phyloP scores from a whole-genome alignment of 2,113 vertebrate genomes.

The Crotalus viridis region DNA sequence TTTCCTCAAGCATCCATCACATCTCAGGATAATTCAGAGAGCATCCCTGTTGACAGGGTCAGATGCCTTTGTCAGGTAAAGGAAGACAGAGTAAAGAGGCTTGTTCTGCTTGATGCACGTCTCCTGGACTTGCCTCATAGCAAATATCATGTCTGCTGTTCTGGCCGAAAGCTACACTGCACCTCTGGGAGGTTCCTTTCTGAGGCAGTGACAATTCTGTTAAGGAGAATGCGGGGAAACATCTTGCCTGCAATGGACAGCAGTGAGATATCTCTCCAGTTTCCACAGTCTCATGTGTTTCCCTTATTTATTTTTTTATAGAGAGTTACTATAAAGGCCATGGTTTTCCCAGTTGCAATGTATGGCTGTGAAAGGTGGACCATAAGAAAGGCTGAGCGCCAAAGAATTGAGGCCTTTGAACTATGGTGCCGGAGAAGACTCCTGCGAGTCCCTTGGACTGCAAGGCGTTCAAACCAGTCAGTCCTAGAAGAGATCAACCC shows the following conservation, averaged over 20 bases:
- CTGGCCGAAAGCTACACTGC: not conserved
- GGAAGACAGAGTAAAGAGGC: not conserved
- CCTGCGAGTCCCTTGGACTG: too few relatives aligned
- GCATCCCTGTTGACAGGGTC: not conserved
- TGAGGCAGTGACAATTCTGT: not conserved
- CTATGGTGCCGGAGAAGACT: too few relatives aligned
- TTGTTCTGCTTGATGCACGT: not conserved
- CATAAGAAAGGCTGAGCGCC: too few relatives aligned
- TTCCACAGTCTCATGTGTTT: not conserved
- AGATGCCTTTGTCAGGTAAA: not conserved
- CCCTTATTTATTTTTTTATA: not conserved
- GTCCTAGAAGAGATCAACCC: too few relatives aligned
- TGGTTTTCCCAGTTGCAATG: not conserved
- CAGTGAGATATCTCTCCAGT: not conserved
- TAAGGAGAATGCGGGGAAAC: not conserved
- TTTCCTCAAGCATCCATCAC: not conserved
- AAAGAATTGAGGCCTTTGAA: too few relatives aligned
- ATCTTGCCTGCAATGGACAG: not conserved
- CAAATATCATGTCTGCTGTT: not conserved
- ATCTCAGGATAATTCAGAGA: not conserved
- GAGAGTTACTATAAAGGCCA: not conserved
- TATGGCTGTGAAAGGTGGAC: too few relatives aligned
- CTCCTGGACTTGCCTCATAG: not conserved
- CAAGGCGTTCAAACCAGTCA: too few relatives aligned
- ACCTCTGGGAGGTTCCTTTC: not conserved